Conservation (phyloP, 2,113 vertebrate species). For the Pollachius pollachius region DNA sequence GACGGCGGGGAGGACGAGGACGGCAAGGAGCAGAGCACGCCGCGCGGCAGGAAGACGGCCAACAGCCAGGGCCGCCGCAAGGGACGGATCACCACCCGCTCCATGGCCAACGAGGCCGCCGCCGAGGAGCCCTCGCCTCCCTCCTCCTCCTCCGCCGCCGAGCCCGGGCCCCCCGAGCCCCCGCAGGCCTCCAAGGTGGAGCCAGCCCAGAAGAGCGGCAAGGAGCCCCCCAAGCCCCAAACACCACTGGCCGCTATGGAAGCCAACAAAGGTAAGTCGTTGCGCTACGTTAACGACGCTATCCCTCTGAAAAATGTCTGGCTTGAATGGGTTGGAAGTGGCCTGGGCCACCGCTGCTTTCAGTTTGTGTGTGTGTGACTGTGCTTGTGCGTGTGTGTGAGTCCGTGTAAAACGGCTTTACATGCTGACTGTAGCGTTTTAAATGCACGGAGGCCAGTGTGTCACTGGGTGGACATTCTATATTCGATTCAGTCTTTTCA, state of each 20-base stretch:
- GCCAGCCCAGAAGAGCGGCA: conserved; percentile 61
- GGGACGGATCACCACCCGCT: conserved; percentile 94
- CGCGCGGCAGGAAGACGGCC: conserved; percentile 94
- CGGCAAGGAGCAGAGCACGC: conserved; percentile 88
- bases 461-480: too few relatives aligned
- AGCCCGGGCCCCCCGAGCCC: conserved; percentile 74
- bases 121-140: conserved; percentile 79
- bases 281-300: too few relatives aligned
- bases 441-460: too few relatives aligned
- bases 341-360: too few relatives aligned
- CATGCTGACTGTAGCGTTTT: too few relatives aligned
- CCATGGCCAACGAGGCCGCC: conserved; percentile 95
- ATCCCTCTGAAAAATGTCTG: too few relatives aligned
- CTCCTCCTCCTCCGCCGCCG: conserved; percentile 79
- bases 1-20: conserved; percentile 91
- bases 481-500: too few relatives aligned
- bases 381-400: not conserved
- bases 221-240: conserved; percentile 66
- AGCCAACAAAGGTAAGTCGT: conserved; percentile 64
- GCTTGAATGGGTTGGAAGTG: too few relatives aligned
- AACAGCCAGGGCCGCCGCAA: conserved; percentile 96
- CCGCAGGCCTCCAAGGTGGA: conserved; percentile 67
- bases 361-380: not conserved
- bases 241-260: conserved; percentile 61
- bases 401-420: too few relatives aligned